These are phyloP conservation scores for Myotis brandtii DNA, from an alignment of 2,113 vertebrate genomes.

Conservation along the genomic window DNA sequence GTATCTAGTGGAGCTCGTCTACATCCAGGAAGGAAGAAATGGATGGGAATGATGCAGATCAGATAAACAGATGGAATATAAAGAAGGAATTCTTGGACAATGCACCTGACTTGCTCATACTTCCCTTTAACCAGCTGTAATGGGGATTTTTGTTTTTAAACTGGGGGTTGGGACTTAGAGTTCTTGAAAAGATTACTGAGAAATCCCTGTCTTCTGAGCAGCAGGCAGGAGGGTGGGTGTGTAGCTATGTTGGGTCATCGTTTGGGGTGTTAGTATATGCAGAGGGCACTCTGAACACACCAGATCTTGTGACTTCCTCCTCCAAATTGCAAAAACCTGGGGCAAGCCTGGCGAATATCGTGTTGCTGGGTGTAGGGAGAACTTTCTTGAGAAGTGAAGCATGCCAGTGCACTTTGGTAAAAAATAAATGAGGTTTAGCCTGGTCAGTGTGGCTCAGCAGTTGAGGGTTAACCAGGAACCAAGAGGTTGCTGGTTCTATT, in stretches of 20 bases:
- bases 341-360: fast-evolving
- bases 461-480: no score
- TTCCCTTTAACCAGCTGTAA: neutral
- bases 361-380: fast-evolving
- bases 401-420: fast-evolving
- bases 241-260: fast-evolving
- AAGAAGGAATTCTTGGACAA: fast-evolving
- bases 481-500: no score
- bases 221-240: fast-evolving
- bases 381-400: fast-evolving
- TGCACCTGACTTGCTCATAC: fast-evolving
- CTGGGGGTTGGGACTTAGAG: no score
- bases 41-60: neutral
- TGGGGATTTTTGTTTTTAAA: no score
- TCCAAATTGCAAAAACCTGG: fast-evolving
- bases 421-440: neutral
- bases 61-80: fast-evolving
- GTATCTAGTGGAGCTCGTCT: fast-evolving
- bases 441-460: no score
- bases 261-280: neutral
- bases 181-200: neutral
- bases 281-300: fast-evolving
- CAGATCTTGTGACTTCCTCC: fast-evolving
- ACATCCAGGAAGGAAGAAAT: neutral
- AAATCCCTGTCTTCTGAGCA: fast-evolving